Conservation (phyloP, 1,140 invertebrate species). For the Brachionus koreanus region DNA sequence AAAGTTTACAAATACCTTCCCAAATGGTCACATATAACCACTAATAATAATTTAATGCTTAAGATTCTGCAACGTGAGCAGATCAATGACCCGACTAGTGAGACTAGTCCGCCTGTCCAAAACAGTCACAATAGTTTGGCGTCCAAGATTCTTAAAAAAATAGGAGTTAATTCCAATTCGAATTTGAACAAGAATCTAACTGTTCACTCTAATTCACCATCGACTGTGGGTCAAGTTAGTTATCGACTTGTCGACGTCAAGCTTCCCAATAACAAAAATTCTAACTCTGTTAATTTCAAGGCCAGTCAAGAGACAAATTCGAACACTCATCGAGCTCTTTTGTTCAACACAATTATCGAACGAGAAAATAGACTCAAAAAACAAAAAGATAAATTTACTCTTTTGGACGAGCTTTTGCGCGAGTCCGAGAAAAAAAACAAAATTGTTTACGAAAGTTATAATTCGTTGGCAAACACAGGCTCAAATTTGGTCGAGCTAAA, state of each 20-base stretch:
- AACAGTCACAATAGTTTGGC: neutral
- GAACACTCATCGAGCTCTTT: neutral
- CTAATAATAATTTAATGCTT: conserved; percentile 22
- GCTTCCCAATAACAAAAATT: neutral
- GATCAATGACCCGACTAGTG: neutral
- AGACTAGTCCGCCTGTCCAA: neutral
- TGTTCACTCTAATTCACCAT: neutral
- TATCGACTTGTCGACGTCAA: conserved; percentile 9
- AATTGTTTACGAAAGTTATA: conserved; percentile 3
- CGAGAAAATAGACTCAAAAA: conserved; percentile 24
- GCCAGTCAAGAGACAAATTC: neutral
- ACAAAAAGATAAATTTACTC: conserved; percentile 38
- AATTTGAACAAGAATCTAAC: neutral
- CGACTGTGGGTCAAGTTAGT: neutral
- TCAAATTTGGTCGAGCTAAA: conserved; percentile 18
- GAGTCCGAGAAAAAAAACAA: conserved; percentile 28
- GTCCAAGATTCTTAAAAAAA: conserved; percentile 4
- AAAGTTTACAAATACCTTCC: conserved; percentile 27
- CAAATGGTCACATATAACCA: conserved; percentile 37
- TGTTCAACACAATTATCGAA: conserved; percentile 33
- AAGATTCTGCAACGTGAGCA: conserved; percentile 28
- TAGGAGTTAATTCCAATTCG: conserved; percentile 12
- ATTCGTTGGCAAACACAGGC: neutral
- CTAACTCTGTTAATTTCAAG: neutral
- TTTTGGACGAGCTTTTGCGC: neutral